These are phyloP conservation scores for Accipiter cooperii DNA, from an alignment of 2,113 vertebrate genomes.

Conservation along the genomic window DNA sequence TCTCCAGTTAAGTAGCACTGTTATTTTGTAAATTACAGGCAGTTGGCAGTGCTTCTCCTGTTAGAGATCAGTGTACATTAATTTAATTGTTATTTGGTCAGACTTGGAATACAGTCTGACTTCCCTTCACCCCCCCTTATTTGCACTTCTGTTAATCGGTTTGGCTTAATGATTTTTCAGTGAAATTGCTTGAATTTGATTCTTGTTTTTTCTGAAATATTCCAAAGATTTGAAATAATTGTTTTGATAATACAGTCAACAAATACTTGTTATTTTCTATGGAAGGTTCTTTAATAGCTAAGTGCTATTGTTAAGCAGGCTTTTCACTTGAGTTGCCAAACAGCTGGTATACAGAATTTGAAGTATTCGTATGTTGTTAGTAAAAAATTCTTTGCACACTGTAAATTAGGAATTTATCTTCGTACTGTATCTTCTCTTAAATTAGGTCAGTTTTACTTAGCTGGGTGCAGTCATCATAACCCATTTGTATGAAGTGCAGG, in stretches of 20 bases:
- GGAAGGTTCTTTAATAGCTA: not conserved
- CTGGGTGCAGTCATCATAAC: not conserved
- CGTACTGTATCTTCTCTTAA: not conserved
- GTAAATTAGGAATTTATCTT: not conserved
- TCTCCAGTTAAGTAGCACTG: not conserved
- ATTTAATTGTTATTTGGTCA: not conserved
- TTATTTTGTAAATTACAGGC: not conserved
- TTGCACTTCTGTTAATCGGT: not conserved
- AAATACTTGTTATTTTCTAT: not conserved
- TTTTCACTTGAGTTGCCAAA: not conserved
- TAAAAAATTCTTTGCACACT: not conserved
- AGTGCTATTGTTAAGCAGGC: not conserved
- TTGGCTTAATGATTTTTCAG: not conserved
- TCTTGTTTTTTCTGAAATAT: not conserved
- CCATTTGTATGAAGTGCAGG: not conserved
- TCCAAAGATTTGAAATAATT: not conserved
- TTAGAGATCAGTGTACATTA: not conserved
- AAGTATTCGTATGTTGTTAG: not conserved
- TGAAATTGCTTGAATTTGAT: not conserved
- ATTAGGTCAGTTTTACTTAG: not conserved
- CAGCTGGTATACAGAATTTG: not conserved
- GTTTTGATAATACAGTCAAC: not conserved
- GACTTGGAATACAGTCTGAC: not conserved
- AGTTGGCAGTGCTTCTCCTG: not conserved
- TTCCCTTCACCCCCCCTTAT: accelerated